phyloP scores from a whole-genome alignment of 2,113 vertebrate genomes.

The Austrofundulus limnaeus region DNA sequence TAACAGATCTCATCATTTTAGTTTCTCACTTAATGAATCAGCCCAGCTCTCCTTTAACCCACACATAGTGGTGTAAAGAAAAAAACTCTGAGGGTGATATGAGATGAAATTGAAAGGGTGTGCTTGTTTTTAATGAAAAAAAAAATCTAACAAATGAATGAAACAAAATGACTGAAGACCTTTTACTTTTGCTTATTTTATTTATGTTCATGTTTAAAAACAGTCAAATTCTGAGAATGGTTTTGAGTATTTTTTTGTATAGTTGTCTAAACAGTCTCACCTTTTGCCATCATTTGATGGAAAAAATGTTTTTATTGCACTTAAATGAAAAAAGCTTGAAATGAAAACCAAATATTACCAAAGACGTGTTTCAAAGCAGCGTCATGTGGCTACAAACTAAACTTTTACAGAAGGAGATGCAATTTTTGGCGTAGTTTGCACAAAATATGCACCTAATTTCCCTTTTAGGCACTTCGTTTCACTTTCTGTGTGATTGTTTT shows the following conservation, averaged over 20 bases:
- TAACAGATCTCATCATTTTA: slow-evolving; percentile 7
- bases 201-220: no score
- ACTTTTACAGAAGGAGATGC: neutral
- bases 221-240: no score
- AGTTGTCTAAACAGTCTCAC: no score
- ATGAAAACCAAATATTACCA: no score
- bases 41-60: neutral
- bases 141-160: no score
- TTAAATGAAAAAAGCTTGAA: no score
- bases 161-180: no score
- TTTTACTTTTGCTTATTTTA: no score
- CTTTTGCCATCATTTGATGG: no score
- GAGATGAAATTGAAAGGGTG: slow-evolving; percentile 20
- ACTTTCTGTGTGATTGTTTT: neutral
- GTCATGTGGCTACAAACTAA: neutral
- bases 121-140: neutral
- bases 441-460: neutral
- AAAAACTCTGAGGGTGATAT: neutral
- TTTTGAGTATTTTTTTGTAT: no score
- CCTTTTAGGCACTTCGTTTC: neutral
- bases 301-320: no score
- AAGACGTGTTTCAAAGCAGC: neutral
- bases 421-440: neutral
- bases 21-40: slow-evolving; percentile 14
- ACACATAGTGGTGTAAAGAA: neutral